Base-by-base conservation (phyloP, 2,113 vertebrate genomes). In the Rattus norvegicus region DNA sequence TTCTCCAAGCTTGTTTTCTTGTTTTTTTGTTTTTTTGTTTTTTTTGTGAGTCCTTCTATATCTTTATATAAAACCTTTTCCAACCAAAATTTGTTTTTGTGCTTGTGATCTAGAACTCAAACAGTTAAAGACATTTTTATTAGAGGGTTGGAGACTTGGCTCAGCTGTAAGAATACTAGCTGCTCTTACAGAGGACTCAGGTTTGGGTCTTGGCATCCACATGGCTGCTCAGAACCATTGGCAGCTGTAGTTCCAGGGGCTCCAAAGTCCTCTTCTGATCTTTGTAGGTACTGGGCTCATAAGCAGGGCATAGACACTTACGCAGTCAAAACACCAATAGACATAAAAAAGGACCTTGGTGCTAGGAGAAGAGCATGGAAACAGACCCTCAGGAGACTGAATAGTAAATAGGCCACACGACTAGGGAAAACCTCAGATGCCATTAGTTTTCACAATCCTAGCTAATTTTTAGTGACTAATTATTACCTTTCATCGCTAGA, bases 51-150 rank as follows among this genome's bases (percentile, higher is more conserved):
- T 33, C 69, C 49, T n/a, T 81, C 56, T 75, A 0, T 36, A 81
- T 24, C 20, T 54, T 75, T 76, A 43, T 13, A 59, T 24, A 76
- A 87, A 83, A 67, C 39, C 24, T 76, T 85, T 70, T 30, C 52
- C 52, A 81, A 43, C 73, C 36, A 91, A 63, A 94, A 36, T 14
- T 95, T 61, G 30, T 91, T 92, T 47, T 92, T 65, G 77, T 87
- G 33, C n/a, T 96, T 93, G 33, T 12, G 79, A 87, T 36, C 73
- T 95, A 83, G 63, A 92, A 85, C 43, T 24, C 13, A 94, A 20
- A 84, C 56, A 92, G 73, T 70, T 73, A 33, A 91, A 77, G 49
- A 67, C 10, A 28, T 76, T 76, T 12, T 4, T 80, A 24, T 75
- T 94, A 92, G 87, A 83, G 54, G 12, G n/a, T n/a, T 83, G n/a